Conservation (phyloP, 2,113 vertebrate species). For the Poeciliopsis turrubarensis region DNA sequence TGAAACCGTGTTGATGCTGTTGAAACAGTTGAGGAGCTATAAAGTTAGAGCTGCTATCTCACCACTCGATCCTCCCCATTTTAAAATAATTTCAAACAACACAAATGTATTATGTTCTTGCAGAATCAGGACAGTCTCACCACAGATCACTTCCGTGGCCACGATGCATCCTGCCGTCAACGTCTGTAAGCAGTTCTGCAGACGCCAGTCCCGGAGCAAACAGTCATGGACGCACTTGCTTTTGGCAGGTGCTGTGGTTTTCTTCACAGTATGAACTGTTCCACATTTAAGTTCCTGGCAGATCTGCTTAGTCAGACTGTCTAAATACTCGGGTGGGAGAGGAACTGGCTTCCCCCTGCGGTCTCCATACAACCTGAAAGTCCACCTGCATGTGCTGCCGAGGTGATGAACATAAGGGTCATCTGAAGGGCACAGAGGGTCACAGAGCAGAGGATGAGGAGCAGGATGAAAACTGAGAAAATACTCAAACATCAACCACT, state of each 20-base stretch:
- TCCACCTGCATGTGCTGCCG: constrained; percentile 48
- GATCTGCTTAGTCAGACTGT: constrained; percentile 20
- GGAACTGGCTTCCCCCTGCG: background rate
- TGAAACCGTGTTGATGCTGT: too few relatives aligned
- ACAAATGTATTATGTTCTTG: too few relatives aligned
- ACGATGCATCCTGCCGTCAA: background rate
- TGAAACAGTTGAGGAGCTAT: too few relatives aligned
- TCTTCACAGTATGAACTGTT: background rate
- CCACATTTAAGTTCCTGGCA: constrained; percentile 64
- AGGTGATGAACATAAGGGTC: constrained; percentile 35
- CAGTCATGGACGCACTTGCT: constrained; percentile 63
- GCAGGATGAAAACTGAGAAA: background rate
- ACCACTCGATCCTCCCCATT: too few relatives aligned
- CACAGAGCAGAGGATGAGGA: background rate
- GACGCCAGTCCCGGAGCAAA: constrained; percentile 18
- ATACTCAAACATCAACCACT: too few relatives aligned
- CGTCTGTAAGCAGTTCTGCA: constrained; percentile 63
- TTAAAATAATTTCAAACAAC: too few relatives aligned
- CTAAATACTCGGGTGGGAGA: constrained; percentile 3
- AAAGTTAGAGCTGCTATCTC: too few relatives aligned
- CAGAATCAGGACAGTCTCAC: constrained; percentile 24
- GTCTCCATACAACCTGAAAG: constrained; percentile 31
- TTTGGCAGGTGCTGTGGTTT: background rate
- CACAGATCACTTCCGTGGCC: constrained; percentile 59
- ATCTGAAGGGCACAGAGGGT: constrained; percentile 12